Base-by-base conservation (phyloP, 2,797 vertebrate species). In the Sandelia bainsii region DNA sequence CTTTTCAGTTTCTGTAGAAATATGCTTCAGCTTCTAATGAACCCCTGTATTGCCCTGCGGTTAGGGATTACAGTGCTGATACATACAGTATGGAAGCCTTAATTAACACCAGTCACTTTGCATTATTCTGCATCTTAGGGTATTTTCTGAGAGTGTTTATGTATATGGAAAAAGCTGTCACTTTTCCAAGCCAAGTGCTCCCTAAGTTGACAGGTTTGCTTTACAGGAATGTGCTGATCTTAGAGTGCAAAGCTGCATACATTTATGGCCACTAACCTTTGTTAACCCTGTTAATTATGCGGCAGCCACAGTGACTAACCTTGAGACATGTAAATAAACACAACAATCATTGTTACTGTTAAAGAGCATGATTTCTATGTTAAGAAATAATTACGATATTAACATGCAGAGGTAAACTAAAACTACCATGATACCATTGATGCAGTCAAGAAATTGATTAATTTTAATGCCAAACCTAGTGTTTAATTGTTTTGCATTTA, bases 61-160 rank as follows among this genome's bases (percentile, higher is more conserved):
- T 61, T 44, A 3, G 48, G 75, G 69, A 76, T 65, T 79, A 78
- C 11, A 60, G 14, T 19, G 40, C 62, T 61, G 66, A 83, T 70
- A 62, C 64, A 66, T 4, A 20, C 45, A 22, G 10, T 81, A 57
- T 32, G 23, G 54, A 48, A 72, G 46, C 22, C 63, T 72, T 85
- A 78, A 89, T 83, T 88, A 91, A 57, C 44, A 86, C 64, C 75
- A 85, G 54, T 67, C 85, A 80, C 81, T 91, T 85, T 72, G 64
- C 66, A 68, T 81, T 79, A 72, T 62, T 78, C 71, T 78, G 66
- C 63, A 68, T 86, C 62, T 69, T 3, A 48, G 44, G 61, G 61
- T 77, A 22, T 79, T 83, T 80, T 78, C 58, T 42, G 22, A 69
- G 54, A 53, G 32, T 49, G 39, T 65, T 77, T 57, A 80, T 89